Base-by-base conservation (phyloP, 2,797 vertebrate species). In the Halcyon badia region DNA sequence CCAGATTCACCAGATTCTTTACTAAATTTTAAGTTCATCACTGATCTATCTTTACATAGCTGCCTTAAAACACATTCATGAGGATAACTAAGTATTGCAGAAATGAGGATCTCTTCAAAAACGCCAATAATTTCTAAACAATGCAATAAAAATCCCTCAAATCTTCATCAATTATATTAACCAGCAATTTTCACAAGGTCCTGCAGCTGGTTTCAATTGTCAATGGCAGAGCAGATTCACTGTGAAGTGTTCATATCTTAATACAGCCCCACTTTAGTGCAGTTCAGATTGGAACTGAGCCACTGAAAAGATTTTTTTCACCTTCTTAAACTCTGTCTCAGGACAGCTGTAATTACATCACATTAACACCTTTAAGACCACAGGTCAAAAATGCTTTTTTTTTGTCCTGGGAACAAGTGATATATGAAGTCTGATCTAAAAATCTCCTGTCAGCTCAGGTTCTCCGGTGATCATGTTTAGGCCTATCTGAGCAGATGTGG, bases 331-430 rank as follows among this genome's bases (percentile, higher is more conserved):
- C 49, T 78, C 30, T 30, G 18, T 69, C 91, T 89, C 83, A 83
- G 62, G 85, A 83, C 87, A 92, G 49, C 48, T 90, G 85, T 70
- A 96, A 96, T 96, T 87, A 90, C 72, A 89, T 69, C 96, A 94
- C 89, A 73, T 97, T 93, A 97, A 82, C 89, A 93, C 89, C 92
- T 97, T 79, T 30, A 42, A 70, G 52, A 90, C 49, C 89, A 71
- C 46, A 68, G 86, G 89, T 94, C 96, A 93, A 30, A 93, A 95
- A 57, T 22, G 33, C 35, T 82, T 31, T 60, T 89, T 82, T n/a
- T 60, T 89, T 78, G 7, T 57, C 77, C 75, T 87, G 61, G 66
- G 75, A 96, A 68, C 19, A 22, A 58, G 68, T 46, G 64, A 18
- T 7, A 65, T 0, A 2, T 20, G n/a, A 49, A 91, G 75, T 20